Evolutionary conservation across 2,888 invertebrate genomes (phyloP).

Genomic region (Drosophila picticornis): DNA sequence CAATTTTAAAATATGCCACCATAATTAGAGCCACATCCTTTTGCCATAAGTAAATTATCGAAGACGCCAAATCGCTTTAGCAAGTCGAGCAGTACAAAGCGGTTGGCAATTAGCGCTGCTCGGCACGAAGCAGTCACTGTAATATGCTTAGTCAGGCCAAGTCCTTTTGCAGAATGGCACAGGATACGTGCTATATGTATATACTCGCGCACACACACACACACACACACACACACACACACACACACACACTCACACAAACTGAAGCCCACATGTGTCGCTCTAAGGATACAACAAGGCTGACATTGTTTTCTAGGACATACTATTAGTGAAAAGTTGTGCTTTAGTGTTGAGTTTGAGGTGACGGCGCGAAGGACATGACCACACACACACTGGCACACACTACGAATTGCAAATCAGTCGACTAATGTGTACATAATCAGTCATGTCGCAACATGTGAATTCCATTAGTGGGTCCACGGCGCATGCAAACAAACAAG

Average conservation of each 20-base stretch:
- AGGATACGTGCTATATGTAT: conserved; percentile 64
- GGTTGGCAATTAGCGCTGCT: conserved; percentile 71
- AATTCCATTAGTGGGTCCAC: conserved; percentile 78
- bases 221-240: conserved; percentile 7
- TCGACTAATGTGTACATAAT: conserved; percentile 81
- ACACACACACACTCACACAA: background rate
- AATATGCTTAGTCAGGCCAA: conserved; percentile 73
- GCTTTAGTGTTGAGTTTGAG: conserved; percentile 49
- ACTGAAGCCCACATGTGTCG: conserved; percentile 19
- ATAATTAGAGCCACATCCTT: conserved; percentile 49
- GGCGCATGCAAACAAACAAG: conserved; percentile 72
- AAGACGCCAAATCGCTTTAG: conserved; percentile 71
- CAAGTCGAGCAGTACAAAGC: conserved; percentile 65
- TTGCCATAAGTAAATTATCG: conserved; percentile 73
- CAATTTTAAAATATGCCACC: conserved; percentile 45
- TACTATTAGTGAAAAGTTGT: conserved; percentile 70
- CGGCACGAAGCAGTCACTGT: conserved; percentile 52
- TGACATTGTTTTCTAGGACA: conserved; percentile 73
- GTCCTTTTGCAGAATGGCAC: conserved; percentile 56
- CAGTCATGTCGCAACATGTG: conserved; percentile 81
- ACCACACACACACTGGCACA: conserved; percentile 34
- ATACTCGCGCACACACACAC: conserved; percentile 4
- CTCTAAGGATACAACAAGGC: conserved; percentile 32
- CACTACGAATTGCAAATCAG: conserved; percentile 79
- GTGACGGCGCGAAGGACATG: conserved; percentile 63